These are phyloP conservation scores for Maniola hyperantus DNA, from an alignment of 2,888 invertebrate genomes.

Conservation along the genomic window DNA sequence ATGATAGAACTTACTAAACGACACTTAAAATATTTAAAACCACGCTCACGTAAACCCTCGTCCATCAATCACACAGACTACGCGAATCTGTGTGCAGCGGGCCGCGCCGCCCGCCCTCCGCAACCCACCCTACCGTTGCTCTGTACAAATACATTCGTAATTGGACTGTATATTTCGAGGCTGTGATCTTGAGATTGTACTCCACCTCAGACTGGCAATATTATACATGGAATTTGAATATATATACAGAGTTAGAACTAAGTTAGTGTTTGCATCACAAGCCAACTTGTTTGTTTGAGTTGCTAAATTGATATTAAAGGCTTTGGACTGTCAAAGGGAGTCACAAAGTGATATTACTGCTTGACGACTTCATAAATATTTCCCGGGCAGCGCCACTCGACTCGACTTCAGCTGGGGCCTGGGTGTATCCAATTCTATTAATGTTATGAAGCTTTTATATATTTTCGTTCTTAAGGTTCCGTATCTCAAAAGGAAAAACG, in stretches of 20 bases:
- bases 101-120: no score
- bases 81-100: no score
- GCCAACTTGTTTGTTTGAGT: conserved; percentile 9
- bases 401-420: background rate
- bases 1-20: no score
- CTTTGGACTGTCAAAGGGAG: conserved; percentile 14
- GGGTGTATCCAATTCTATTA: background rate
- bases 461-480: no score
- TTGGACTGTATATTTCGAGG: no score
- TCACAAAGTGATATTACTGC: conserved; percentile 3
- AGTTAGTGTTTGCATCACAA: conserved; percentile 8
- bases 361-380: conserved; percentile 11
- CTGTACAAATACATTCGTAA: no score
- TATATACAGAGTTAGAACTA: background rate
- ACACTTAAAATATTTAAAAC: no score
- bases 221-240: background rate
- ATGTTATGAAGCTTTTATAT: background rate
- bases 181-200: no score
- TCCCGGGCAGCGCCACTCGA: background rate
- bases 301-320: conserved; percentile 18
- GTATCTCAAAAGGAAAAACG: no score
- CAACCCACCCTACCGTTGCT: no score
- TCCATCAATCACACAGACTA: no score
- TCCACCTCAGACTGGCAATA: background rate
- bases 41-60: no score